Evolutionary conservation across 2,888 invertebrate species (phyloP).

Genomic region (Erannis defoliaria): DNA sequence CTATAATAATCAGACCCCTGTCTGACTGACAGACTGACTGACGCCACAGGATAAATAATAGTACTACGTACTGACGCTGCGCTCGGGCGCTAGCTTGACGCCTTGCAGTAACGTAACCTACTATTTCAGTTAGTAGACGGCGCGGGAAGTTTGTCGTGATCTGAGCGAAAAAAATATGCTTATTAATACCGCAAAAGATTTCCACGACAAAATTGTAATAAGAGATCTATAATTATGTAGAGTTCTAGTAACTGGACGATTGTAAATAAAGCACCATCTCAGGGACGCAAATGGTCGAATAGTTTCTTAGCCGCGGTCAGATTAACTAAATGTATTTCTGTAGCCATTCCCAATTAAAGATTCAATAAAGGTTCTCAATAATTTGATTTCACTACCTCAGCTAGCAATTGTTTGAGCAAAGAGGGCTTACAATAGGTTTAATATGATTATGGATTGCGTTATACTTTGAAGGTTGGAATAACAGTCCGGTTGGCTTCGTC

Average conservation of each 20-base stretch:
- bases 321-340: conserved; percentile 10
- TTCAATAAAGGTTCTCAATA: conserved; percentile 12
- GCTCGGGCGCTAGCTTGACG: too few relatives aligned
- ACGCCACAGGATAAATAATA: too few relatives aligned
- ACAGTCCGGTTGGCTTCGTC: neutral
- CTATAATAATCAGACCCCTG: too few relatives aligned
- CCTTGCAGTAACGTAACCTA: too few relatives aligned
- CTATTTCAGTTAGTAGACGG: too few relatives aligned
- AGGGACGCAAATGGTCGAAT: neutral
- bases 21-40: too few relatives aligned
- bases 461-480: neutral
- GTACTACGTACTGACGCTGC: too few relatives aligned
- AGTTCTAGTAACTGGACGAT: conserved; percentile 3
- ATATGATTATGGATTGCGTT: conserved; percentile 2
- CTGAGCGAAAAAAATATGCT: too few relatives aligned
- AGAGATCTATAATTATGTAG: too few relatives aligned
- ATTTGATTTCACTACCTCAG: conserved; percentile 19
- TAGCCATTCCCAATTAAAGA: conserved; percentile 11
- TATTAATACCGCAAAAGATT: too few relatives aligned
- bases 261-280: neutral
- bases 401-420: conserved; percentile 5
- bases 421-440: conserved; percentile 16
- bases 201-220: too few relatives aligned
- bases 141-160: too few relatives aligned
- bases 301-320: conserved; percentile 8